phyloP scores from a whole-genome alignment of 2,797 vertebrate genomes.

The Crocidura indochinensis region DNA sequence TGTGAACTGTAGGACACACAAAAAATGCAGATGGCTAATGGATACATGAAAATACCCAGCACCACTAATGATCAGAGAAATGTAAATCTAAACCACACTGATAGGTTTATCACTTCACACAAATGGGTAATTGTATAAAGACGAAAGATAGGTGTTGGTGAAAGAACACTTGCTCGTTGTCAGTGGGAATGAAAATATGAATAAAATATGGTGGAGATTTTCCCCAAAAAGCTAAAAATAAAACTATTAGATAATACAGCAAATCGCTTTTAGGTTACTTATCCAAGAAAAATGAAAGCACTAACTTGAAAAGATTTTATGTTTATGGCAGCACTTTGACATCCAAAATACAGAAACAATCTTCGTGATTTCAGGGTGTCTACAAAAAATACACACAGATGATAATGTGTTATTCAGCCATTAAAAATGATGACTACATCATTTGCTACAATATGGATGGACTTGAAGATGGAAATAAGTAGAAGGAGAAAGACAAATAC shows the following conservation, averaged over 20 bases:
- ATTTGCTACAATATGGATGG: neutral
- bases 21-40: neutral
- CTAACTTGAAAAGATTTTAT: neutral
- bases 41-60: neutral
- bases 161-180: no score
- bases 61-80: neutral
- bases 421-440: neutral
- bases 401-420: neutral
- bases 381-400: no score
- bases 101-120: neutral
- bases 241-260: neutral
- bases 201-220: neutral
- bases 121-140: neutral
- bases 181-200: neutral
- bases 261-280: neutral
- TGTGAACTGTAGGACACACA: no score
- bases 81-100: neutral
- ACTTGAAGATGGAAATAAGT: neutral
- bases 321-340: neutral
- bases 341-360: neutral
- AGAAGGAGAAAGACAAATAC: neutral
- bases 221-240: neutral
- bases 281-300: neutral
- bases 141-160: neutral
- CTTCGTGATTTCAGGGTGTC: neutral